A percentile compares a stretch with the other conserved stretches of the same genome.
phyloP scores from a whole-genome alignment of 1,140 invertebrate genomes.

The Drosophila paulistorum region DNA sequence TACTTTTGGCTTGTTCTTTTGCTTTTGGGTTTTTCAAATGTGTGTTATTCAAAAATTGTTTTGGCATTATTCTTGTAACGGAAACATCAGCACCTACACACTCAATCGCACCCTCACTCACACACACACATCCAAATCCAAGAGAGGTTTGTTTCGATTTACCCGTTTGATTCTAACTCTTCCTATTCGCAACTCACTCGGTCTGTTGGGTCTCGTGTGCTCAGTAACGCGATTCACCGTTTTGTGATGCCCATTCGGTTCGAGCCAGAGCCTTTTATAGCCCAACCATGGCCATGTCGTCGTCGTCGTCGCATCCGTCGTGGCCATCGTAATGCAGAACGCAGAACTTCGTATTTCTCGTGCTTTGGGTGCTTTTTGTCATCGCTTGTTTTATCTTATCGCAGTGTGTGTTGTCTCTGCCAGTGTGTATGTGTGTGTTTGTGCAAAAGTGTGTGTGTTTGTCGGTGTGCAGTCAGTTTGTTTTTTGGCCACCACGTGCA shows the following conservation, averaged over 20 bases:
- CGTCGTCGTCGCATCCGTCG: constrained; percentile 26
- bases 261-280: constrained; percentile 66
- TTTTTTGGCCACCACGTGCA: constrained; percentile 74
- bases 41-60: constrained; percentile 61
- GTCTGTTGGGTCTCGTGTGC: constrained; percentile 56
- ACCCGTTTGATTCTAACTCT: constrained; percentile 49
- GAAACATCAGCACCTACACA: constrained; percentile 50
- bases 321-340: constrained; percentile 24
- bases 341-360: constrained; percentile 34
- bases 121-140: constrained; percentile 22
- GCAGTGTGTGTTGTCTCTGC: constrained; percentile 43
- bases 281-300: constrained; percentile 19
- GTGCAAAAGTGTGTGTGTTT: constrained; percentile 32
- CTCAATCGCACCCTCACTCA: constrained; percentile 11
- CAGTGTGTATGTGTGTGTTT: constrained; percentile 29
- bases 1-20: constrained; percentile 65
- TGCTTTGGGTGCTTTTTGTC: constrained; percentile 76
- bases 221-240: constrained; percentile 71
- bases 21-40: constrained; percentile 71
- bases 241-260: constrained; percentile 67
- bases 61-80: constrained; percentile 61
- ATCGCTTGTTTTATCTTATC: constrained; percentile 74
- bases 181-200: not conserved
- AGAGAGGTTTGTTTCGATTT: constrained; percentile 58
- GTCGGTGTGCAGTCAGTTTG: constrained; percentile 56